Base-by-base conservation (phyloP, 2,888 invertebrate genomes). In the Craniophora ligustri region DNA sequence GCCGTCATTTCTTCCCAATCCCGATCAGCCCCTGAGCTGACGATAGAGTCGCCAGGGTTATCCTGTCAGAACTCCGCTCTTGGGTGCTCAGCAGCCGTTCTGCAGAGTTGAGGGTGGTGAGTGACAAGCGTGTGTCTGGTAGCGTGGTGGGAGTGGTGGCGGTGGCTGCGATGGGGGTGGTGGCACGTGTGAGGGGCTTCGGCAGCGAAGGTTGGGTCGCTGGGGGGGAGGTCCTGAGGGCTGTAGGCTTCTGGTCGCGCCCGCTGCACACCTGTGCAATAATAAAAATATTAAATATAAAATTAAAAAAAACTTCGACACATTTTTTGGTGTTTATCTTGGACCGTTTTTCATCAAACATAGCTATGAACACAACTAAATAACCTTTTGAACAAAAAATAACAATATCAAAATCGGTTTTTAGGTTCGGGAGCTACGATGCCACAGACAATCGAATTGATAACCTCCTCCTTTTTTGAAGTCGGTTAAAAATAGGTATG, bases 1-100 rank as follows among this genome's bases (percentile, higher is more conserved):
- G 85, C 54, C 93, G 93, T 94, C 93, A 94, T 94, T 94, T 94
- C 81, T 94, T 94, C 75, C 88, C 90, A 3, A 92, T 88, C 0
- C 88, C 83, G 6, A 92, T 85, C 16, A 93, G 61, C 0, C 92
- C 89, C 51, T 93, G 93, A n/a, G 91, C 87, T 0, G 86, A 79
- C 0, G 92, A 86, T 14, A 93, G 71, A 0, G 76, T 88, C 0
- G 93, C 89, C 4, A 93, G 67, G 0, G 90, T 82, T 38, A 92
- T 79, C 61, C 93, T 77, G 11, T 93, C 93, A 0, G 75, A 78
- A 26, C 73, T 83, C 4, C 63, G 11, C 58, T 81, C 45, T 86
- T 75, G 8, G 81, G 70, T 79, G 16, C 62, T 76, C 10, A 88
- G 76, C 28, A 89, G 59, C 36, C 90, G 64, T 31, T 92, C 91